Percentiles rank a stretch among this genome's conserved stretches.
Evolutionary conservation across 2,113 vertebrate species (phyloP).

Genomic region (Clarias macrocephalus): DNA sequence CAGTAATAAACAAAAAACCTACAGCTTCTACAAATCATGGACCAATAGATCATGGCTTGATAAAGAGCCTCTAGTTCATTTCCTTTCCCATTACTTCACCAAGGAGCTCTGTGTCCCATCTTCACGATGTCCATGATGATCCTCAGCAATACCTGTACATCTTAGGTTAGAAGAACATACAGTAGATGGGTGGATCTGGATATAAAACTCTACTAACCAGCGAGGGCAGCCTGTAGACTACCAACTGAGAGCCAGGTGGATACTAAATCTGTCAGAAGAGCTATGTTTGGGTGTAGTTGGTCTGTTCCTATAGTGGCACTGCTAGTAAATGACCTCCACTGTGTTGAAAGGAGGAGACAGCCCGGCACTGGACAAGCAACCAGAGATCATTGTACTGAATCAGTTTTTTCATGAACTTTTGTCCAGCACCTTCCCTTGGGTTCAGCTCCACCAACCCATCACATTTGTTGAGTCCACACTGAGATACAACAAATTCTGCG

Average conservation of each 20-base stretch:
- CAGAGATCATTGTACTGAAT: neutral
- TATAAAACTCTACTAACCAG: neutral
- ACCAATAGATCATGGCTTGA: neutral
- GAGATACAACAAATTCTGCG: neutral
- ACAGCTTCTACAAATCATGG: too few species aligned
- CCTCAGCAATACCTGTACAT: neutral
- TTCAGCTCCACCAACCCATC: neutral
- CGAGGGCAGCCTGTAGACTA: neutral
- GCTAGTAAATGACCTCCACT: neutral
- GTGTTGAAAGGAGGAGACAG: neutral
- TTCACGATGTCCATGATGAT: neutral
- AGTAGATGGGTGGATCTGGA: neutral
- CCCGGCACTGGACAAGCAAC: neutral
- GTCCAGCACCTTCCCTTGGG: too few species aligned
- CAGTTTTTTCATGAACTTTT: neutral
- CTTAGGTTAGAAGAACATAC: neutral
- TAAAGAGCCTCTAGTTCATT: neutral
- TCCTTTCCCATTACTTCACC: neutral
- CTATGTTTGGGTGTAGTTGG: neutral
- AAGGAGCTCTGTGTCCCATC: neutral
- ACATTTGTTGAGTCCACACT: neutral
- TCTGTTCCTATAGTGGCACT: neutral
- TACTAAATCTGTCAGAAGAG: neutral
- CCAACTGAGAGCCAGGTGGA: too few species aligned
- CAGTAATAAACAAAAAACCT: too few species aligned